A percentile compares a stretch with the other conserved stretches of the same genome.
Conservation (phyloP, 2,797 vertebrate species). For the Peromyscus eremicus region DNA sequence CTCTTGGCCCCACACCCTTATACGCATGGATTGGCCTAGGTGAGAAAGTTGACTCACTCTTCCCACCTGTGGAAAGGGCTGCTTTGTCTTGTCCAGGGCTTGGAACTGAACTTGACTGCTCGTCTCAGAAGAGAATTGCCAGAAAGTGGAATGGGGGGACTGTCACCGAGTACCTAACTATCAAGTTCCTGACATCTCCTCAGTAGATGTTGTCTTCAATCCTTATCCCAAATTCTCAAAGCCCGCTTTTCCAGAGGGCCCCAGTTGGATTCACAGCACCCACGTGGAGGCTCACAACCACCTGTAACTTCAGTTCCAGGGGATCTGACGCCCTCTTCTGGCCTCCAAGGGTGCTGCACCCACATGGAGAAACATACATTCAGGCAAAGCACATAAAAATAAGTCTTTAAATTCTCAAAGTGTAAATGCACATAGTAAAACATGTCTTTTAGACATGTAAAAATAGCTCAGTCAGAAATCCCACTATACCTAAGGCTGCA, state of each 20-base stretch:
- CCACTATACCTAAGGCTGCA: not conserved
- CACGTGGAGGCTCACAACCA: not conserved
- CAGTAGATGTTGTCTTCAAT: not conserved
- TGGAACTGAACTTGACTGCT: not conserved
- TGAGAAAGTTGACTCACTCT: slow-evolving; percentile 63
- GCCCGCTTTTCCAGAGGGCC: not conserved
- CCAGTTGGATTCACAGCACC: not conserved
- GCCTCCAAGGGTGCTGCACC: not conserved
- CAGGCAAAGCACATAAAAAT: not conserved
- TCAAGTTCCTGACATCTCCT: not conserved
- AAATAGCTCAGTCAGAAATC: not conserved
- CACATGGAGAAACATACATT: not conserved
- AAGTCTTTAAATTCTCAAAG: not conserved
- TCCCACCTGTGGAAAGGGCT: slow-evolving; percentile 36
- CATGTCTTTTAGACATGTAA: not conserved
- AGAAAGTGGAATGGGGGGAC: not conserved
- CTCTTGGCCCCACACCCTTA: rapidly evolving
- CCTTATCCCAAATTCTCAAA: not conserved
- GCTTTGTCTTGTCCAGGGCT: slow-evolving; percentile 44
- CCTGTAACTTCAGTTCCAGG: not conserved
- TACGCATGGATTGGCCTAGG: slow-evolving; percentile 52
- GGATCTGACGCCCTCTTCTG: not conserved
- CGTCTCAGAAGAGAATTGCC: not conserved
- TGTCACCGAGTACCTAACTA: not conserved
- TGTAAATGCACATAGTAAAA: not conserved